phyloP scores from a whole-genome alignment of 2,797 vertebrate genomes.

The Sebastes oblongus region DNA sequence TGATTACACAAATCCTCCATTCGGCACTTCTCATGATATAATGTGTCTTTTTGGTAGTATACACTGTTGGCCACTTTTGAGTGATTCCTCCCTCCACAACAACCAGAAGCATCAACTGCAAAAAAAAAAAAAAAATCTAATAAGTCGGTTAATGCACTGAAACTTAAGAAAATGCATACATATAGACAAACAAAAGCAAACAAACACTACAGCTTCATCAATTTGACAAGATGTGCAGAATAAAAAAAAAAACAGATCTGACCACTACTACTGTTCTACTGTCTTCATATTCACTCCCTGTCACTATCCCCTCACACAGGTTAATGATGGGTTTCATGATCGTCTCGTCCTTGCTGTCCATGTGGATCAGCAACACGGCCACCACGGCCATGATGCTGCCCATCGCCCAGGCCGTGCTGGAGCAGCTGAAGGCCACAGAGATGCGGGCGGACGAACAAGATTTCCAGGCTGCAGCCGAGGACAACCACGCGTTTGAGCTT shows the following conservation, averaged over 20 bases:
- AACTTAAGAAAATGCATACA: not conserved
- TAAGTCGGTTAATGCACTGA: not conserved
- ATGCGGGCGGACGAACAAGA: conserved; percentile 54
- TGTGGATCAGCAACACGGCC: conserved; percentile 99
- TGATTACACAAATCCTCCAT: not conserved
- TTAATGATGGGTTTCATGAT: conserved; percentile 94
- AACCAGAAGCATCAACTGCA: not conserved
- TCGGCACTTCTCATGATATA: not conserved
- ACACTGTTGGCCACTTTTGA: too few relatives aligned
- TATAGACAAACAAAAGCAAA: not conserved
- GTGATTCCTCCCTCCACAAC: not conserved
- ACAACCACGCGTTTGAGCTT: conserved; percentile 71
- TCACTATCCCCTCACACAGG: conserved; percentile 65
- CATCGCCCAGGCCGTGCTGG: conserved; percentile 88
- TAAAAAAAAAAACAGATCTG: not conserved
- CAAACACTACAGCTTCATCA: not conserved
- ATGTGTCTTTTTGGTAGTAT: not conserved
- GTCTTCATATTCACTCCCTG: not conserved
- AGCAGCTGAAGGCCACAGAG: conserved; percentile 85
- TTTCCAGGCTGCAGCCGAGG: conserved; percentile 1
- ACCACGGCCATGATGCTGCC: conserved; percentile 98
- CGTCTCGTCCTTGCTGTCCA: conserved; percentile 92
- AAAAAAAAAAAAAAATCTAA: not conserved
- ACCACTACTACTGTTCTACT: too few relatives aligned
- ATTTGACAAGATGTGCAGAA: not conserved